A percentile compares a stretch with the other conserved stretches of the same genome.
These are phyloP conservation scores for Collichthys lucidus DNA, from an alignment of 2,113 vertebrate genomes.

Conservation along the genomic window DNA sequence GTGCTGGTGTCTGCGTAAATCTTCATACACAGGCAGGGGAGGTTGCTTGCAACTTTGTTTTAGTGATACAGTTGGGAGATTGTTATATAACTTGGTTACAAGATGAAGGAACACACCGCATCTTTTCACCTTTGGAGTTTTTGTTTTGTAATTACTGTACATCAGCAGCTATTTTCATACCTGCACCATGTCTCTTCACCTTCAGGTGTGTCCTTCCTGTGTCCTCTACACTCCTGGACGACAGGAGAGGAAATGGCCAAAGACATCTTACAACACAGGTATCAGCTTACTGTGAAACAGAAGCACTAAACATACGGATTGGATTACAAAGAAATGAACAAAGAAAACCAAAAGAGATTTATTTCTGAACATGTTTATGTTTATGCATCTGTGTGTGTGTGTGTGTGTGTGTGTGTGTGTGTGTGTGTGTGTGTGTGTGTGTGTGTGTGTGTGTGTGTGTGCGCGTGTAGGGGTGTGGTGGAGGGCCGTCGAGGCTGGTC, in stretches of 20 bases:
- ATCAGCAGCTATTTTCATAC: neutral
- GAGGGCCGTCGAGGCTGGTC: conserved; percentile 93
- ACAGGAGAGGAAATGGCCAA: conserved; percentile 93
- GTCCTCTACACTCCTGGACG: conserved; percentile 94
- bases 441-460: neutral
- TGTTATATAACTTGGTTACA: neutral
- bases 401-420: neutral
- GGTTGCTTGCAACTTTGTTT: neutral
- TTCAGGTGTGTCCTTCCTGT: conserved; percentile 89
- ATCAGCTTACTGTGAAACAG: neutral
- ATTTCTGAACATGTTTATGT: neutral
- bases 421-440: neutral
- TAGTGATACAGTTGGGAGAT: neutral
- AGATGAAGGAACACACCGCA: neutral
- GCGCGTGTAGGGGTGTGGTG: conserved; percentile 83
- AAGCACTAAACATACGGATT: neutral
- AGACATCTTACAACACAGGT: conserved; percentile 93
- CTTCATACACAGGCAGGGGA: conserved; percentile 6
- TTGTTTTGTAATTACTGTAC: neutral
- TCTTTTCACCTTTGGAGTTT: neutral
- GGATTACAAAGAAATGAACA: neutral
- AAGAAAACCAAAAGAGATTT: neutral
- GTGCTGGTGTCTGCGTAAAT: conserved; percentile 43
- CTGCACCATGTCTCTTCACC: neutral
- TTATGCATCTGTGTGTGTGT: neutral